Conservation (phyloP, 2,113 vertebrate genomes). For the Oncorhynchus nerka region DNA sequence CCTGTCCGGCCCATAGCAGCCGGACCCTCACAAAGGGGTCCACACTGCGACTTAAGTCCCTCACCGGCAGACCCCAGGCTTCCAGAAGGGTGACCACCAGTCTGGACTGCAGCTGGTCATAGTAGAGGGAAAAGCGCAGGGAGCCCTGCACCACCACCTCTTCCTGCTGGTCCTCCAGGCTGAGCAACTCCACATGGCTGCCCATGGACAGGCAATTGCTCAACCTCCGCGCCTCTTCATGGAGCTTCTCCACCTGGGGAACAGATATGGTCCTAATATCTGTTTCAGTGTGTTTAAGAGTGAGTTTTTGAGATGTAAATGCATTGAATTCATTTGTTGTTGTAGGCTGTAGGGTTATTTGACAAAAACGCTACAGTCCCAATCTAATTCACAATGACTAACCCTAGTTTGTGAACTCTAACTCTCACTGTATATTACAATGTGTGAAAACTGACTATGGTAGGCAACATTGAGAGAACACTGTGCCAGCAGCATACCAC, state of each 20-base stretch:
- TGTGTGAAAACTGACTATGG: too few relatives aligned
- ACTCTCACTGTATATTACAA: too few relatives aligned
- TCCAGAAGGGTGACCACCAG: constrained; percentile 32
- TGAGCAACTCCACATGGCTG: neutral
- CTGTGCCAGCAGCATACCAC: too few relatives aligned
- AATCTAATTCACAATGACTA: too few relatives aligned
- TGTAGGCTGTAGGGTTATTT: too few relatives aligned
- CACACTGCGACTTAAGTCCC: neutral
- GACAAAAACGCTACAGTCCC: too few relatives aligned
- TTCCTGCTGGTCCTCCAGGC: neutral
- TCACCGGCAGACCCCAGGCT: constrained; percentile 21
- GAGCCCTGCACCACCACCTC: neutral
- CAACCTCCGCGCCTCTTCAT: constrained; percentile 2
- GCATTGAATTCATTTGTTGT: too few relatives aligned
- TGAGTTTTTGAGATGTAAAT: too few relatives aligned
- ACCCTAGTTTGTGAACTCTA: too few relatives aligned
- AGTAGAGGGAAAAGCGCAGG: constrained; percentile 43
- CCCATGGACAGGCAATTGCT: constrained; percentile 13
- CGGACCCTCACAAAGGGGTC: constrained; percentile 12
- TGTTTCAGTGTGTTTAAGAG: neutral
- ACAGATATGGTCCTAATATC: neutral
- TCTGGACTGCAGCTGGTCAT: constrained; percentile 4
- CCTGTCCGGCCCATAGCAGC: constrained; percentile 22
- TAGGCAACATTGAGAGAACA: too few relatives aligned
- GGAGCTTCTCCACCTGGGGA: constrained; percentile 11